Evolutionary conservation across 2,113 vertebrate genomes (phyloP).

Genomic region (Mormoops blainvillei): DNA sequence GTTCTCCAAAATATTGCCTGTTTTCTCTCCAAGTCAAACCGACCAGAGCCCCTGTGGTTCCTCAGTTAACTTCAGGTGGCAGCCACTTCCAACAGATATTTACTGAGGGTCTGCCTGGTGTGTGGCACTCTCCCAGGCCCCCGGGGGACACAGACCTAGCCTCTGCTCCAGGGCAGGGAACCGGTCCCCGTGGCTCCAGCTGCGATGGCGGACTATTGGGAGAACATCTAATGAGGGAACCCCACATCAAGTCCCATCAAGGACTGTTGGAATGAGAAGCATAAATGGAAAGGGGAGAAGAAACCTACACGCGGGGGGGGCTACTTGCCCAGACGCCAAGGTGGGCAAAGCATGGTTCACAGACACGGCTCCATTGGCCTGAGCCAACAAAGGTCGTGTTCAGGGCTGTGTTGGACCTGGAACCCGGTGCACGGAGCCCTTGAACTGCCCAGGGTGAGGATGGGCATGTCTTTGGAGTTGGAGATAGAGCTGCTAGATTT

Average conservation of each 20-base stretch:
- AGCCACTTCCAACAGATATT: rapidly evolving
- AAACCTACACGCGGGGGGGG: rapidly evolving
- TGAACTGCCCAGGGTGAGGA: not conserved
- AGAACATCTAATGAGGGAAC: not conserved
- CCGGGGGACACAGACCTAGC: no score
- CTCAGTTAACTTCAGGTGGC: not conserved
- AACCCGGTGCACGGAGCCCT: rapidly evolving
- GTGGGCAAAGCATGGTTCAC: rapidly evolving
- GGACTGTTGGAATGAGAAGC: not conserved
- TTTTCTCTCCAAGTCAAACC: not conserved
- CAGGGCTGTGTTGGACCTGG: rapidly evolving
- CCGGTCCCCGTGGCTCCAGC: rapidly evolving
- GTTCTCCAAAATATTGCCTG: not conserved
- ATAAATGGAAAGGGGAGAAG: not conserved
- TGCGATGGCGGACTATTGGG: rapidly evolving
- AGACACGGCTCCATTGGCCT: rapidly evolving
- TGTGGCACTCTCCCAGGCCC: not conserved
- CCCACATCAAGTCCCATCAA: rapidly evolving
- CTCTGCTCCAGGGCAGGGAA: rapidly evolving
- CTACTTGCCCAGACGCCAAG: not conserved
- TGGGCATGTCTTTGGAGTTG: not conserved
- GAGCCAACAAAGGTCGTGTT: rapidly evolving
- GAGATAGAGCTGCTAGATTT: not conserved
- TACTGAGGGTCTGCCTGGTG: not conserved
- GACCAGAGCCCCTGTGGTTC: not conserved